These are phyloP conservation scores for Boleophthalmus pectinirostris DNA, from an alignment of 2,113 vertebrate species.

Conservation along the genomic window DNA sequence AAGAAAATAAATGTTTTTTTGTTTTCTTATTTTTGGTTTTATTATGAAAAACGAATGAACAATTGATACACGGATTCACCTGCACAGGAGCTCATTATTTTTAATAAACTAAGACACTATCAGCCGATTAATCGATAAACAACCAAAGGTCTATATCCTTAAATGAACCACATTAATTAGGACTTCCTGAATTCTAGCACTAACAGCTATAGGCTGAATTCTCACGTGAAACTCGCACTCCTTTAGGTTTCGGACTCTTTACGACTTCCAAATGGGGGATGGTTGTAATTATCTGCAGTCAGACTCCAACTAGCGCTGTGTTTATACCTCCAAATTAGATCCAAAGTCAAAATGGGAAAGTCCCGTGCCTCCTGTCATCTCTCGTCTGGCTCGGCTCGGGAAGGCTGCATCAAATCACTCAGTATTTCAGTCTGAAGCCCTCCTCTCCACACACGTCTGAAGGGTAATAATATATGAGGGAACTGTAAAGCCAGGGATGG, in stretches of 20 bases:
- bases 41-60: too few species aligned
- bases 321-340: slow-evolving; percentile 40
- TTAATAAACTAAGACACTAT: too few species aligned
- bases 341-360: slow-evolving; percentile 32
- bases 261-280: slow-evolving; percentile 21
- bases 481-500: slow-evolving; percentile 10
- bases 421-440: slow-evolving; percentile 18
- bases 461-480: background rate
- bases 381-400: slow-evolving; percentile 25
- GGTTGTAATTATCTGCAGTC: slow-evolving; percentile 24
- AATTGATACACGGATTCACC: too few species aligned
- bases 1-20: too few species aligned
- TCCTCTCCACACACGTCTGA: background rate
- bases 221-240: background rate
- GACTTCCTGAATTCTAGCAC: too few species aligned
- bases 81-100: too few species aligned
- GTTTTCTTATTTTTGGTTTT: too few species aligned
- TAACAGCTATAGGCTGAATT: background rate
- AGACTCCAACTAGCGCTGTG: slow-evolving; percentile 36
- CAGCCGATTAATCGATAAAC: too few species aligned
- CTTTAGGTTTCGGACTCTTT: background rate
- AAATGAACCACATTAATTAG: too few species aligned
- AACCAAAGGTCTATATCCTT: too few species aligned
- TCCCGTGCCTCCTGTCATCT: slow-evolving; percentile 17
- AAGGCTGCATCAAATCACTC: slow-evolving; percentile 43